Evolutionary conservation across 2,113 vertebrate species (phyloP).

Genomic region (Gracilinanus agilis): DNA sequence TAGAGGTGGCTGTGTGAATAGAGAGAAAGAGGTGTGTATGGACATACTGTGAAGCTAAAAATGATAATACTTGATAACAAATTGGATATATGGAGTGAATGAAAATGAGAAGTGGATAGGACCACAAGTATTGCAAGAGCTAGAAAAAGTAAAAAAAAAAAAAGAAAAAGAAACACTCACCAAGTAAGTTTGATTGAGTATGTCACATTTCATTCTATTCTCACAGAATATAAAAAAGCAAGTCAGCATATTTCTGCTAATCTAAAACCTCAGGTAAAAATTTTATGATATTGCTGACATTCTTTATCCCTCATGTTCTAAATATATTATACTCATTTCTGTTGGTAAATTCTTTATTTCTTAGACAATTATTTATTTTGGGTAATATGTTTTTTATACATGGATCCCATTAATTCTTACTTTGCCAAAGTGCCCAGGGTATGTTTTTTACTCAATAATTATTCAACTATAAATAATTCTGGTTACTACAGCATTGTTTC

Average conservation of each 20-base stretch:
- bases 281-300: accelerated
- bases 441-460: background rate
- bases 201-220: constrained; percentile 35
- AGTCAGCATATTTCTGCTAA: accelerated
- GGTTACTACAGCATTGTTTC: background rate
- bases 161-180: background rate
- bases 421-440: background rate
- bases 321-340: background rate
- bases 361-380: constrained; percentile 11
- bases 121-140: background rate
- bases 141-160: background rate
- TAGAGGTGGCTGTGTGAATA: background rate
- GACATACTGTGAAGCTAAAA: background rate
- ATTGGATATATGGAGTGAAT: background rate
- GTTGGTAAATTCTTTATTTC: constrained; percentile 29
- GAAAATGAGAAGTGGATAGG: background rate
- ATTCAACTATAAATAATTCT: background rate
- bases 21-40: background rate
- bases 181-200: background rate
- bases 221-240: constrained; percentile 10
- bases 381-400: background rate
- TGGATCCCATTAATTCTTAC: background rate
- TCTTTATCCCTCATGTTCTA: constrained; percentile 28
- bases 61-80: background rate
- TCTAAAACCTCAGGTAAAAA: background rate